Evolutionary conservation across 2,113 vertebrate species (phyloP).

Genomic region (Xiphophorus maculatus): DNA sequence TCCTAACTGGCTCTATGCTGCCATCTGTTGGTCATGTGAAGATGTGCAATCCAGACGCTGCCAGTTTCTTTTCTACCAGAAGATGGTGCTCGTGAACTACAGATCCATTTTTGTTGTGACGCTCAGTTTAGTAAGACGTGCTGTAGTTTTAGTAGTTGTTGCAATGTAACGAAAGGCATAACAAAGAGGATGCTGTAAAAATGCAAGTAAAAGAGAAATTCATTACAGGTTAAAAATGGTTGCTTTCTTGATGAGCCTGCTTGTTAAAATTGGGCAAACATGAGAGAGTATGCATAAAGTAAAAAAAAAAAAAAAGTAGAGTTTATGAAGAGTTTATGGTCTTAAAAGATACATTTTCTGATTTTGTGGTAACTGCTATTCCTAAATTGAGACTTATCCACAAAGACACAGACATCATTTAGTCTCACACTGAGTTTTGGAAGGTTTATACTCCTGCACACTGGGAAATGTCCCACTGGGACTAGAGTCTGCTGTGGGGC

Average conservation of each 20-base stretch:
- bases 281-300: neutral
- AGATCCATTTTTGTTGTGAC: neutral
- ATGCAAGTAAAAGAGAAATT: slow-evolving; percentile 25
- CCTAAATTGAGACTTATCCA: neutral
- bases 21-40: slow-evolving; percentile 14
- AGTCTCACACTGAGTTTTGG: slow-evolving; percentile 33
- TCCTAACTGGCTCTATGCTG: slow-evolving; percentile 29
- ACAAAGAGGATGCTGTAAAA: neutral
- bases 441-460: slow-evolving; percentile 32
- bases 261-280: no score
- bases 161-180: neutral
- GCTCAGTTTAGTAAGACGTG: neutral
- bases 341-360: neutral
- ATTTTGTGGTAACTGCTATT: neutral
- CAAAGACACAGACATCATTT: slow-evolving; percentile 10
- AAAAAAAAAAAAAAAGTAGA: neutral
- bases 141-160: slow-evolving; percentile 1
- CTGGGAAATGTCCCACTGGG: slow-evolving; percentile 34
- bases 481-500: slow-evolving; percentile 11
- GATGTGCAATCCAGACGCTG: slow-evolving; percentile 4
- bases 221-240: neutral
- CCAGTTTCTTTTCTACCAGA: slow-evolving; percentile 40
- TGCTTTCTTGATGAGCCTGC: slow-evolving; percentile 21
- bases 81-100: slow-evolving; percentile 48
- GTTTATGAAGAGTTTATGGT: neutral